Conservation (phyloP, 2,888 invertebrate species). For the Nephrotoma flavescens region DNA sequence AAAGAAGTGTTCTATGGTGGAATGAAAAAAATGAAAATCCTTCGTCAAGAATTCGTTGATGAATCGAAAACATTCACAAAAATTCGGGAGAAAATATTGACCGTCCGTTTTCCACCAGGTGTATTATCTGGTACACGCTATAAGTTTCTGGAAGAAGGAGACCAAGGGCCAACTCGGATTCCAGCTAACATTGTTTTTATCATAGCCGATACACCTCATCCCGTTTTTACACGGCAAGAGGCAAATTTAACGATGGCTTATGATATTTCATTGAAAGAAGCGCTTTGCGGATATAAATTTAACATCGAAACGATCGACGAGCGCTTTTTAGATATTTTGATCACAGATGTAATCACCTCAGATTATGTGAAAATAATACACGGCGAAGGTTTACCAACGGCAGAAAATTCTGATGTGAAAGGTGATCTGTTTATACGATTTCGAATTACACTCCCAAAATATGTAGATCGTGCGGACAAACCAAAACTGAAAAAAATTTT, state of each 20-base stretch:
- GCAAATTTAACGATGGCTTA: slow-evolving; percentile 49
- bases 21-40: slow-evolving; percentile 71
- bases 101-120: slow-evolving; percentile 60
- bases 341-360: slow-evolving; percentile 54
- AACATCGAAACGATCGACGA: slow-evolving; percentile 54
- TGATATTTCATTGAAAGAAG: slow-evolving; percentile 49
- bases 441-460: background rate
- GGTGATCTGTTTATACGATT: slow-evolving; percentile 2
- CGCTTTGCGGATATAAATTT: slow-evolving; percentile 52
- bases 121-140: slow-evolving; percentile 57
- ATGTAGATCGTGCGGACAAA: background rate
- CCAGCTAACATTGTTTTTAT: slow-evolving; percentile 60
- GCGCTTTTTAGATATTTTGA: slow-evolving; percentile 47
- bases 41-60: slow-evolving; percentile 50
- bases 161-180: slow-evolving; percentile 53
- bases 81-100: slow-evolving; percentile 54
- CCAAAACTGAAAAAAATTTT: background rate
- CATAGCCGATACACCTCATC: slow-evolving; percentile 55
- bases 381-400: slow-evolving; percentile 1
- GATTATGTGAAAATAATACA: slow-evolving; percentile 11
- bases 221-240: slow-evolving; percentile 46
- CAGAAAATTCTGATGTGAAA: background rate
- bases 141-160: slow-evolving; percentile 63
- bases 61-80: slow-evolving; percentile 45
- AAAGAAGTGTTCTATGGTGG: slow-evolving; percentile 57